Percentiles rank a stretch among this genome's conserved stretches.
These are phyloP conservation scores for Tachycineta bicolor DNA, from an alignment of 2,113 vertebrate genomes.

Conservation along the genomic window DNA sequence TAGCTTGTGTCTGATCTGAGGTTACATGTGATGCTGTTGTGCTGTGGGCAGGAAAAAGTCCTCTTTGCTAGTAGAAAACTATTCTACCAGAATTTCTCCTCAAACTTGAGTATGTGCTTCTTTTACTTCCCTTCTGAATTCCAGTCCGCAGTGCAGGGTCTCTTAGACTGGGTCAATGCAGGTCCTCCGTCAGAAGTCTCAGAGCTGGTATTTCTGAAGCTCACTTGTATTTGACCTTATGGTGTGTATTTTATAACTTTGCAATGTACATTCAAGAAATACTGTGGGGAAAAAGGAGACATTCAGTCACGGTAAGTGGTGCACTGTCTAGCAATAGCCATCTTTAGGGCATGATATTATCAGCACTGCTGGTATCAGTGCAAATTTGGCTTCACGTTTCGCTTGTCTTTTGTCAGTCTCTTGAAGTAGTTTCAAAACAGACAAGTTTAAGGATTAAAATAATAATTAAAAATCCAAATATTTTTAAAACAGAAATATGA, in stretches of 20 bases:
- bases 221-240: background rate
- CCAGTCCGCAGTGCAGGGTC: background rate
- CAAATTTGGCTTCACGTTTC: background rate
- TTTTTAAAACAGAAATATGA: background rate
- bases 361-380: background rate
- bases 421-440: background rate
- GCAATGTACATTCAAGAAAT: background rate
- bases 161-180: background rate
- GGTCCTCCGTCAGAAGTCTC: background rate
- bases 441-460: background rate
- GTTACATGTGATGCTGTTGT: background rate
- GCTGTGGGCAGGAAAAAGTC: background rate
- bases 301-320: background rate
- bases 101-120: background rate
- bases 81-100: background rate
- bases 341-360: background rate
- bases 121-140: background rate
- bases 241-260: background rate
- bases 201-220: background rate
- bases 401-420: background rate
- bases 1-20: background rate
- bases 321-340: background rate
- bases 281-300: background rate
- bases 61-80: background rate
- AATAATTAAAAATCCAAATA: background rate